A percentile compares a stretch with the other conserved stretches of the same genome.
Evolutionary conservation across 2,113 vertebrate genomes (phyloP).

Genomic region (Poicephalus gulielmi): DNA sequence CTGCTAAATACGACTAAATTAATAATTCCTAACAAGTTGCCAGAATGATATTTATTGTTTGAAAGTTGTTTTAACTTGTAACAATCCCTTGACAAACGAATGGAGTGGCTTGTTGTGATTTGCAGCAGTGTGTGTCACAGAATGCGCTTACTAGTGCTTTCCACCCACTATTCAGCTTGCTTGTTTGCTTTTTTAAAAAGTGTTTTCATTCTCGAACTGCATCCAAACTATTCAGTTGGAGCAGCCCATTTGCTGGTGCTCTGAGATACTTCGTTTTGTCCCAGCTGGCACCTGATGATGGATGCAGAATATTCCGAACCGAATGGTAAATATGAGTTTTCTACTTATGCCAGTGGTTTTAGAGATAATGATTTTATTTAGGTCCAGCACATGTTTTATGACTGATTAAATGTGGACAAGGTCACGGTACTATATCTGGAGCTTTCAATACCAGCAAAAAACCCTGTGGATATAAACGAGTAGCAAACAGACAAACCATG

Average conservation of each 20-base stretch:
- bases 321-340: slow-evolving; percentile 37
- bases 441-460: background rate
- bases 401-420: background rate
- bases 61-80: background rate
- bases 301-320: slow-evolving; percentile 12
- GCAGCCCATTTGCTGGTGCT: background rate
- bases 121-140: background rate
- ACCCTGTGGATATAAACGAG: background rate
- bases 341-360: background rate
- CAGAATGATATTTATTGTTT: background rate
- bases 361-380: slow-evolving; percentile 10
- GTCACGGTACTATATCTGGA: background rate
- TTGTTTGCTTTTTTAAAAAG: slow-evolving; percentile 55
- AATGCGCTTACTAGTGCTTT: slow-evolving; percentile 59
- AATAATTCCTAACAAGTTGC: background rate
- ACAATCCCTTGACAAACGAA: background rate
- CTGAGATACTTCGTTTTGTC: slow-evolving; percentile 20
- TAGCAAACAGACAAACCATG: background rate
- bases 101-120: background rate
- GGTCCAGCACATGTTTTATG: background rate
- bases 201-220: slow-evolving; percentile 44
- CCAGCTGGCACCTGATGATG: slow-evolving; percentile 9
- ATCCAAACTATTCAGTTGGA: background rate
- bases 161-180: slow-evolving; percentile 33
- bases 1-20: background rate